Percentiles rank a stretch among this genome's conserved stretches.
Conservation (phyloP, 2,113 vertebrate species). For the Strix uralensis region DNA sequence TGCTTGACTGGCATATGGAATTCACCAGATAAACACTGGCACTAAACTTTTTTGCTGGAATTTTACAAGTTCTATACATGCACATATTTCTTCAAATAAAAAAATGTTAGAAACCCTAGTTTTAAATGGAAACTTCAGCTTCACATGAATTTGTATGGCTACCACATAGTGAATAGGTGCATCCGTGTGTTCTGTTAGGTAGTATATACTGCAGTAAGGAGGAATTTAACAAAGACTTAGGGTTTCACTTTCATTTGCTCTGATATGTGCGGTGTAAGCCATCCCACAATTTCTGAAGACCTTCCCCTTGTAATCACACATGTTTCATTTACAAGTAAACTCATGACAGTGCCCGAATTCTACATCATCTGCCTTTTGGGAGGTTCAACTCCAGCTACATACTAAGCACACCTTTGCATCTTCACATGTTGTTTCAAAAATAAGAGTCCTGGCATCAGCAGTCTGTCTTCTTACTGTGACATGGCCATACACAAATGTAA, state of each 20-base stretch:
- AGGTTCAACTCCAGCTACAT: background rate
- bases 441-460: background rate
- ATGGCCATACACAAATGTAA: background rate
- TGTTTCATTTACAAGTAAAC: background rate
- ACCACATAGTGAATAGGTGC: background rate
- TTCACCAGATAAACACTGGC: background rate
- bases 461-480: background rate
- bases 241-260: background rate
- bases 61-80: background rate
- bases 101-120: background rate
- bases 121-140: conserved; percentile 1
- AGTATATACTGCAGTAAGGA: background rate
- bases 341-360: background rate
- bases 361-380: background rate
- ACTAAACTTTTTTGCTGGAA: background rate
- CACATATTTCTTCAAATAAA: conserved; percentile 6
- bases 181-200: background rate
- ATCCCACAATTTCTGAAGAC: background rate
- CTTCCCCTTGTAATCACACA: background rate
- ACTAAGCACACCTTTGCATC: background rate
- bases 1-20: background rate
- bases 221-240: background rate
- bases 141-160: background rate
- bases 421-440: background rate
- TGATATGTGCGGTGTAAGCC: background rate